Evolutionary conservation across 2,797 vertebrate species (phyloP).

Genomic region (Mionectes olivaceus): DNA sequence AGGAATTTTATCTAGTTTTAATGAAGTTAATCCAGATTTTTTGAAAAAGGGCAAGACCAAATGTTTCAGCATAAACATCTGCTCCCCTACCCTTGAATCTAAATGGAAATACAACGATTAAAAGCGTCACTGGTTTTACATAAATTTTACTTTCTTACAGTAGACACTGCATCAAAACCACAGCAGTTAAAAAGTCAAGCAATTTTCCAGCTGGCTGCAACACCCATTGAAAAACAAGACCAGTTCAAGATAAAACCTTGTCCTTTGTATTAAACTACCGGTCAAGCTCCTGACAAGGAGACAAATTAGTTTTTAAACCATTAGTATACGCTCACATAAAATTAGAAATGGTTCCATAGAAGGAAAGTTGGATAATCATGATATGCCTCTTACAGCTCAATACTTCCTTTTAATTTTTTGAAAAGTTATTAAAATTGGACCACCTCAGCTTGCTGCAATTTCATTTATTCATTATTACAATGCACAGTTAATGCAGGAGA

Average conservation of each 20-base stretch:
- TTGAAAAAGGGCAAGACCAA: not conserved
- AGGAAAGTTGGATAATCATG: not conserved
- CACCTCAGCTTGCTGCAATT: slow-evolving; percentile 1
- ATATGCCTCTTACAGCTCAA: not conserved
- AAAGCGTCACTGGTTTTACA: not conserved
- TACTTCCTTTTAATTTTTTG: not conserved
- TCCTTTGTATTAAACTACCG: slow-evolving; percentile 1
- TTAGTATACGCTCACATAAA: not conserved
- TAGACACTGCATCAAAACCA: not conserved
- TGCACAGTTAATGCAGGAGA: slow-evolving; percentile 16
- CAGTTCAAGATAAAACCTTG: not conserved
- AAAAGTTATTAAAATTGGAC: slow-evolving; percentile 40
- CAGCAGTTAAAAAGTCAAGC: slow-evolving; percentile 39
- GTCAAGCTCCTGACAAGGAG: slow-evolving; percentile 51
- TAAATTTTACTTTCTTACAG: slow-evolving; percentile 24
- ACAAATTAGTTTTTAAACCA: slow-evolving; percentile 51
- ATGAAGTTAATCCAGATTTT: not conserved
- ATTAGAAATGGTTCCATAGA: not conserved
- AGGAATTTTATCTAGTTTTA: not conserved
- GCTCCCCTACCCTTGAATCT: not conserved
- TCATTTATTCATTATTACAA: slow-evolving; percentile 25
- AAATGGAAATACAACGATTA: not conserved
- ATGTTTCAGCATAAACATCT: not conserved
- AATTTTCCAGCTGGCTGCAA: slow-evolving; percentile 46
- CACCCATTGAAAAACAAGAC: not conserved